Evolutionary conservation across 2,888 invertebrate genomes (phyloP).

Genomic region (Rhimphoctona megacephalus): DNA sequence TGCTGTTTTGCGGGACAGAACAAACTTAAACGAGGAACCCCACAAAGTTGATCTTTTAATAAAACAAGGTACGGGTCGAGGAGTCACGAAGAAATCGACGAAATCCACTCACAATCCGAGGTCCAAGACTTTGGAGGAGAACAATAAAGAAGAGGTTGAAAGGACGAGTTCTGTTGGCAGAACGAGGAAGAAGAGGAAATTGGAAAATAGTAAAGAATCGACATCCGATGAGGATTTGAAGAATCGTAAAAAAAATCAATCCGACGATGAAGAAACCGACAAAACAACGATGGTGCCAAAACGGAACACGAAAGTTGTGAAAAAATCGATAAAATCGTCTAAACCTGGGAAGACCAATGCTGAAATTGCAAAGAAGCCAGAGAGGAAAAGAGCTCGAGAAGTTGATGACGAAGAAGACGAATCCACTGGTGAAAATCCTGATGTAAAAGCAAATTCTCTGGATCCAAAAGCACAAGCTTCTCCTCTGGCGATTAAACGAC

Average conservation of each 20-base stretch:
- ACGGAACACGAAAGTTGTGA: background rate
- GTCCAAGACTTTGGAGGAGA: background rate
- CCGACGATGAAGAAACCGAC: background rate
- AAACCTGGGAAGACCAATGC: background rate
- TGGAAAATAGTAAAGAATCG: background rate
- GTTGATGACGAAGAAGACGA: background rate
- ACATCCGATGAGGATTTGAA: background rate
- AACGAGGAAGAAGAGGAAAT: conserved; percentile 21
- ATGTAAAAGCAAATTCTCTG: background rate
- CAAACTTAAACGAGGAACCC: conserved; percentile 65
- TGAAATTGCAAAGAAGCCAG: background rate
- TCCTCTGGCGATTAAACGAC: background rate
- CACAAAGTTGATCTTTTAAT: conserved; percentile 68
- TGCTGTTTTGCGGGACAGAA: conserved; percentile 71
- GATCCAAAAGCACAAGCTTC: background rate
- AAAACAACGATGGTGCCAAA: background rate
- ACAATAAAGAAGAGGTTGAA: background rate
- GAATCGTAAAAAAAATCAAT: background rate
- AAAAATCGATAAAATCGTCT: background rate
- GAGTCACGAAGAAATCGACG: conserved; percentile 7
- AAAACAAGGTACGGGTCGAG: conserved; percentile 66
- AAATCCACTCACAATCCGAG: background rate
- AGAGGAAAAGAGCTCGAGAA: background rate
- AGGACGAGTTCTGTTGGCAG: background rate
- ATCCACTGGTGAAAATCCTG: background rate